A percentile compares a stretch with the other conserved stretches of the same genome.
phyloP scores from a whole-genome alignment of 2,888 invertebrate species.

The Andrena bicolor region DNA sequence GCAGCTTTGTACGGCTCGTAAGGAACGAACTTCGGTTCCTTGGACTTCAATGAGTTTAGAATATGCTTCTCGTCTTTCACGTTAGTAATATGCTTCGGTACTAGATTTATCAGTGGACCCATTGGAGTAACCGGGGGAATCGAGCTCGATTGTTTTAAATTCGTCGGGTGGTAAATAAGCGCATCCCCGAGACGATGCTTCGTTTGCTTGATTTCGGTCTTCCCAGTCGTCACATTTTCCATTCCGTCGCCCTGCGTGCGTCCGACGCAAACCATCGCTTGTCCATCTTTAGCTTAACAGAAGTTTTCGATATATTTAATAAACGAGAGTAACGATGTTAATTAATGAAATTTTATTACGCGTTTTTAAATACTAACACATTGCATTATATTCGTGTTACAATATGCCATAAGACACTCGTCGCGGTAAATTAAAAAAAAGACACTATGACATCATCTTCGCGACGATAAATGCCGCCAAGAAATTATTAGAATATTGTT shows the following conservation, averaged over 20 bases:
- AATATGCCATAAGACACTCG: not conserved
- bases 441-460: not conserved
- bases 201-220: constrained; percentile 72
- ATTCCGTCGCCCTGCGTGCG: constrained; percentile 93
- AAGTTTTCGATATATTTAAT: not conserved
- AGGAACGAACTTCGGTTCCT: constrained; percentile 94
- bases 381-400: too few relatives aligned
- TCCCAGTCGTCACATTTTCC: constrained; percentile 86
- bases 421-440: not conserved
- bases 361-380: not conserved
- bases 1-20: constrained; percentile 96
- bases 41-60: constrained; percentile 85
- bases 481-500: not conserved
- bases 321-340: not conserved
- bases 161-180: constrained; percentile 84
- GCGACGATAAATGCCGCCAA: not conserved
- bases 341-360: not conserved
- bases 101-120: constrained; percentile 87
- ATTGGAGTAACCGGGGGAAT: constrained; percentile 86
- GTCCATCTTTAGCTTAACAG: constrained; percentile 70
- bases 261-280: constrained; percentile 74
- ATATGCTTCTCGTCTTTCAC: constrained; percentile 86
- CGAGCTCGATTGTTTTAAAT: constrained; percentile 80
- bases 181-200: constrained; percentile 81
- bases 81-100: constrained; percentile 88